Conservation (phyloP, 2,888 invertebrate species). For the Macrophya alboannulata region DNA sequence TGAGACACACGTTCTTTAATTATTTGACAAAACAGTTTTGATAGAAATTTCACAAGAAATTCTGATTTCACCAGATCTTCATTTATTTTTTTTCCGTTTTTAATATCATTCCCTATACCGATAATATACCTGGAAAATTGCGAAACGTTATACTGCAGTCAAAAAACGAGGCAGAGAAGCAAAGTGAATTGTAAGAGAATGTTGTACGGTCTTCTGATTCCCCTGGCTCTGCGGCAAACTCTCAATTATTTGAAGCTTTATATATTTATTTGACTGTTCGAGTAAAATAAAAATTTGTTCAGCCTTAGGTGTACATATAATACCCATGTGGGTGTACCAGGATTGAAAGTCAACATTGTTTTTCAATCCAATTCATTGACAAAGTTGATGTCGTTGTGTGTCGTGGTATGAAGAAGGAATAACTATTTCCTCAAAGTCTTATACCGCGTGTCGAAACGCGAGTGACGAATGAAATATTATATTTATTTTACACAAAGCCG, state of each 20-base stretch:
- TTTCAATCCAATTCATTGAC: not conserved
- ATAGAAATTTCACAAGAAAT: no score
- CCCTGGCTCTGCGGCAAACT: not conserved
- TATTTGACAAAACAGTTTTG: not conserved
- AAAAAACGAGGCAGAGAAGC: not conserved
- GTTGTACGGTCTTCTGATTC: not conserved
- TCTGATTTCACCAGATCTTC: no score
- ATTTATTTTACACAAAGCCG: conserved; percentile 10
- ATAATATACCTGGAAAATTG: not conserved
- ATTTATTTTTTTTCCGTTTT: not conserved
- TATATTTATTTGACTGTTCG: conserved; percentile 23
- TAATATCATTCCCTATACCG: no score
- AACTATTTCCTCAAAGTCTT: not conserved
- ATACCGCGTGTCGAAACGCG: not conserved
- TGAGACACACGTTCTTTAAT: no score
- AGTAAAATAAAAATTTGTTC: not conserved
- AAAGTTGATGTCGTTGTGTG: not conserved
- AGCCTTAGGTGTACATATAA: not conserved
- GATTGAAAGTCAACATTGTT: conserved; percentile 34
- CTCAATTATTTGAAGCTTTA: conserved; percentile 6
- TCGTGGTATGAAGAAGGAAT: not conserved
- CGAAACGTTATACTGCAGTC: not conserved
- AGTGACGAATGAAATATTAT: not conserved
- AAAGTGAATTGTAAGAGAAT: not conserved
- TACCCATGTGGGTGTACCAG: conserved; percentile 2